Conservation (phyloP, 2,113 vertebrate species). For the Mormyrus lacerda region DNA sequence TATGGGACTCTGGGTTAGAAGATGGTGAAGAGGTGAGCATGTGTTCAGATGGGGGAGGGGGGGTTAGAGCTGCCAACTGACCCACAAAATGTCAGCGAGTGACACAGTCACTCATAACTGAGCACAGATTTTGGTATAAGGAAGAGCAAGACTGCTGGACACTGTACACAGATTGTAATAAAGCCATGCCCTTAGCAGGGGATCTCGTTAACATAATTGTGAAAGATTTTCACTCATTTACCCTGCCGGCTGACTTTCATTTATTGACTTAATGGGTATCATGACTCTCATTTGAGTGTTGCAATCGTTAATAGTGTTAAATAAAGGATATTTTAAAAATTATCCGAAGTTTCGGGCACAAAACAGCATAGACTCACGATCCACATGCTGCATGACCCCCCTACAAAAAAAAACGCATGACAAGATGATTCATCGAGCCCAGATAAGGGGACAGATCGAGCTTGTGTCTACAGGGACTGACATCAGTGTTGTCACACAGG, state of each 20-base stretch:
- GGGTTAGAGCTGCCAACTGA: neutral
- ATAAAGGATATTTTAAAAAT: neutral
- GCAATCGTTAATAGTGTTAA: neutral
- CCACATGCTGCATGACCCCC: neutral
- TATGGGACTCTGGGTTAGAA: neutral
- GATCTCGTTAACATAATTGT: neutral
- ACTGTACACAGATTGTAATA: neutral
- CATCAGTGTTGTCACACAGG: neutral
- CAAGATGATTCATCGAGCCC: neutral
- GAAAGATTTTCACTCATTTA: neutral
- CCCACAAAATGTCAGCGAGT: neutral
- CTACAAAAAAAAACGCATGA: neutral
- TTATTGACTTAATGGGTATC: neutral
- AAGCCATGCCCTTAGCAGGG: neutral
- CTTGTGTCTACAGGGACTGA: neutral
- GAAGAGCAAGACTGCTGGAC: neutral
- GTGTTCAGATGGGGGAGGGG: neutral
- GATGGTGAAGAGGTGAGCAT: neutral
- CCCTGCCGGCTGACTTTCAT: neutral
- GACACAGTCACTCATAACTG: neutral
- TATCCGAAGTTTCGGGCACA: neutral
- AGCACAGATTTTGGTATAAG: neutral
- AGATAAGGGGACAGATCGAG: neutral
- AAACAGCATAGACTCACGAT: neutral
- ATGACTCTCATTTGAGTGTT: neutral